Percentiles rank a stretch among this genome's conserved stretches.
phyloP scores from a whole-genome alignment of 1,140 invertebrate genomes.

The Tetramorium alpestre region DNA sequence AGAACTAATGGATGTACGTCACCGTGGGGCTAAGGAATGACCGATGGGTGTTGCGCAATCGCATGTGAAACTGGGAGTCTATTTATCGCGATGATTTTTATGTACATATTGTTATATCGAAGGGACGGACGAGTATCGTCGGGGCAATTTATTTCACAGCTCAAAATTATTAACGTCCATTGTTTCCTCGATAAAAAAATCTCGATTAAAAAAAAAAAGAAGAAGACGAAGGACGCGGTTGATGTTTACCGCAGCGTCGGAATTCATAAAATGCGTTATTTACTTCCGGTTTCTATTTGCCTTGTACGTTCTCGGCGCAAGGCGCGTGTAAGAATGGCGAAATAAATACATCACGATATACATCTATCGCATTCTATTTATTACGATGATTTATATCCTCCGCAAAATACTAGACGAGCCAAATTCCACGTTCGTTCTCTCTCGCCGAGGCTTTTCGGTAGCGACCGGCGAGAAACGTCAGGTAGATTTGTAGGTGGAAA shows the following conservation, averaged over 20 bases:
- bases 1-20: conserved; percentile 74
- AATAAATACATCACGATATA: conserved; percentile 18
- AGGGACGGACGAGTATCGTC: neutral
- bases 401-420: neutral
- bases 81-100: neutral
- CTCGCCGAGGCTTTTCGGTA: conserved; percentile 31
- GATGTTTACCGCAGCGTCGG: neutral
- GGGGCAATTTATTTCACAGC: neutral
- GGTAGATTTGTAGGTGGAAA: conserved; percentile 52
- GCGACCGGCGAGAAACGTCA: conserved; percentile 31
- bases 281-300: neutral
- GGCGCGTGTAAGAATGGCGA: neutral
- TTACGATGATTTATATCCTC: conserved; percentile 35
- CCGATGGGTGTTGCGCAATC: conserved; percentile 64
- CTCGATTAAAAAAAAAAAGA: neutral
- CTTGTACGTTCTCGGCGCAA: neutral
- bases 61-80: conserved; percentile 35
- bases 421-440: conserved; percentile 46
- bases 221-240: neutral
- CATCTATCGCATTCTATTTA: conserved; percentile 17
- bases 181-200: neutral
- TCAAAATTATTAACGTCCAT: neutral
- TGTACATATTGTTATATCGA: neutral
- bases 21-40: conserved; percentile 65
- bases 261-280: neutral